Evolutionary conservation across 1,140 invertebrate species (phyloP).

Genomic region (Drosophila biarmipes): DNA sequence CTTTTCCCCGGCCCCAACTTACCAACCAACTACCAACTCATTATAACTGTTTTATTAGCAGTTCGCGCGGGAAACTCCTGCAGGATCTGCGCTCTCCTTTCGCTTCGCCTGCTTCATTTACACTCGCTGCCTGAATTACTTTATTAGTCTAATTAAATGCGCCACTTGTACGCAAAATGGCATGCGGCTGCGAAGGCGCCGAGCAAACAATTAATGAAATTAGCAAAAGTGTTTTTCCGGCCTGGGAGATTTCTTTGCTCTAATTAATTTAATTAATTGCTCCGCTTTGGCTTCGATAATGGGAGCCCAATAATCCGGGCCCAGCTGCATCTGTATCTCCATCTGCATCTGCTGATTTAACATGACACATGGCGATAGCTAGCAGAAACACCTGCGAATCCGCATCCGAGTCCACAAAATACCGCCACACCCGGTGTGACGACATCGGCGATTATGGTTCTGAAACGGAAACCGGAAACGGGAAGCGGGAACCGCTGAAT

Average conservation of each 20-base stretch:
- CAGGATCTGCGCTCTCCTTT: conserved; percentile 20
- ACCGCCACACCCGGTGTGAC: conserved; percentile 36
- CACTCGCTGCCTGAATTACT: conserved; percentile 69
- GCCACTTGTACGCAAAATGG: conserved; percentile 70
- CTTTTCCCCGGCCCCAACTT: neutral
- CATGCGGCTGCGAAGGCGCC: conserved; percentile 28
- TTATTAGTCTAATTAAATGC: conserved; percentile 81
- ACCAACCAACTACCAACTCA: conserved; percentile 50
- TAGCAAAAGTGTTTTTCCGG: conserved; percentile 55
- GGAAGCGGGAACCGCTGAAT: conserved; percentile 14
- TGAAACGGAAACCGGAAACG: conserved; percentile 32
- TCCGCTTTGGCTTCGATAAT: conserved; percentile 8
- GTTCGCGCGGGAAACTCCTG: conserved; percentile 21
- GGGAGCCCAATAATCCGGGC: conserved; percentile 20
- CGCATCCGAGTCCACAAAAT: conserved; percentile 8
- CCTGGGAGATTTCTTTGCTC: conserved; percentile 15
- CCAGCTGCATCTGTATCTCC: conserved; percentile 16
- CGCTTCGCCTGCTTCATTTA: conserved; percentile 56
- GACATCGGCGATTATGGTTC: conserved; percentile 56
- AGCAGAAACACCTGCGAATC: conserved; percentile 19
- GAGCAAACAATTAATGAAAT: conserved; percentile 78
- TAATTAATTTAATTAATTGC: conserved; percentile 55
- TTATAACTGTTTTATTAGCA: conserved; percentile 81
- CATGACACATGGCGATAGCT: conserved; percentile 13
- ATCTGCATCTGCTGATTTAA: conserved; percentile 28